These are phyloP conservation scores for Pipistrellus pipistrellus DNA, from an alignment of 2,797 vertebrate species.

Conservation along the genomic window DNA sequence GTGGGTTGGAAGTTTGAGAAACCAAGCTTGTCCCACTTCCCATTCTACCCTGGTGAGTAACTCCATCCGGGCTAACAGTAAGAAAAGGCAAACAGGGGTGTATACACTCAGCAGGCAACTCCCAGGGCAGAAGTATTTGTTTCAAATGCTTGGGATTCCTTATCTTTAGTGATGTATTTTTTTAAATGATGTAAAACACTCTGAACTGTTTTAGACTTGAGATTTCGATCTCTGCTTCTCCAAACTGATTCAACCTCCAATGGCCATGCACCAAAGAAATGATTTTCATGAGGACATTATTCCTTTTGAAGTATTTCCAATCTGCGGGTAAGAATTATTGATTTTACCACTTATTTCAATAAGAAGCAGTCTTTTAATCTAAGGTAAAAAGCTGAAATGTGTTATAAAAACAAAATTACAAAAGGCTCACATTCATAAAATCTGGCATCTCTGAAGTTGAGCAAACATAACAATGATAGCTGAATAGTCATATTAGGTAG, in stretches of 20 bases:
- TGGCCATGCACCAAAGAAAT: not conserved
- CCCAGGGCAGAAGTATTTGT: not conserved
- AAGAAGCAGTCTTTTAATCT: not conserved
- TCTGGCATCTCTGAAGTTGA: not conserved
- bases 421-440: conserved; percentile 7
- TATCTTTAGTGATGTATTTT: not conserved
- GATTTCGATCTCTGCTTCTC: conserved; percentile 45
- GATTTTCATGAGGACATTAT: not conserved
- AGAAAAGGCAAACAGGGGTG: not conserved
- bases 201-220: conserved; percentile 42
- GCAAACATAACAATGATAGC: not conserved
- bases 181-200: conserved; percentile 7
- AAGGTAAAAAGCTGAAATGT: conserved; percentile 43
- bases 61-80: not conserved
- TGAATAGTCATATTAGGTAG: not conserved
- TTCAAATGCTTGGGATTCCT: not conserved
- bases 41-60: not conserved
- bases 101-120: not conserved
- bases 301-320: conserved; percentile 36
- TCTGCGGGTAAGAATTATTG: not conserved
- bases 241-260: conserved; percentile 16
- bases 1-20: not conserved
- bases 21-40: not conserved
- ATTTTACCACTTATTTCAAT: not conserved
- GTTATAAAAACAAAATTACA: conserved; percentile 2